These are phyloP conservation scores for Characodon lateralis DNA, from an alignment of 2,797 vertebrate species.

Conservation along the genomic window DNA sequence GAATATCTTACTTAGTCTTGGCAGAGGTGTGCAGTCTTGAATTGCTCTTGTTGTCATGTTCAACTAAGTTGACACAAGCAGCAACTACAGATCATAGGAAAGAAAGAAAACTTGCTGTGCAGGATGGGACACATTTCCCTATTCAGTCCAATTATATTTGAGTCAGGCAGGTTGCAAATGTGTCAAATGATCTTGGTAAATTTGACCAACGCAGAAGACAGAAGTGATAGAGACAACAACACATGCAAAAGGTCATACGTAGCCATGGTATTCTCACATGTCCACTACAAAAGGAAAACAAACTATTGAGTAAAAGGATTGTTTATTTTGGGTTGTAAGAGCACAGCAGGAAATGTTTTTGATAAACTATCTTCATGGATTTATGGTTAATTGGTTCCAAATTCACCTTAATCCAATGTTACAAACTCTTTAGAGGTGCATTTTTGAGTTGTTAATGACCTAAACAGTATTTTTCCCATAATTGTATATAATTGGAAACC, in stretches of 20 bases:
- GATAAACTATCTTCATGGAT: background rate
- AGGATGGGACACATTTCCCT: background rate
- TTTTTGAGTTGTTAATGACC: background rate
- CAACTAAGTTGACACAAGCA: background rate
- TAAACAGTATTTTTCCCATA: background rate
- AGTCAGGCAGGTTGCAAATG: background rate
- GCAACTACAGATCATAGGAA: conserved; percentile 10
- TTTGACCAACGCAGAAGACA: background rate
- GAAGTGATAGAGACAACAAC: background rate
- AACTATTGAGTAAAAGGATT: background rate
- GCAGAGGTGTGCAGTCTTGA: background rate
- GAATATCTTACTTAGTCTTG: background rate
- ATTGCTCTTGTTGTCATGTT: conserved; percentile 15
- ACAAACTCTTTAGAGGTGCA: background rate
- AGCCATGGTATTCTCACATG: background rate
- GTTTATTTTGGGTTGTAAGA: conserved; percentile 3
- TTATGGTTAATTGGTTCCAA: background rate
- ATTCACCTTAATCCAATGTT: background rate
- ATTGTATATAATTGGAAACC: background rate
- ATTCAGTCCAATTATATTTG: background rate
- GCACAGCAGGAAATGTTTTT: background rate
- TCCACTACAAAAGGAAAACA: background rate
- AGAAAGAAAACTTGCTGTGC: conserved; percentile 45
- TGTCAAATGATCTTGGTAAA: conserved; percentile 6
- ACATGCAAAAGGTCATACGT: background rate